Evolutionary conservation across 1,140 invertebrate genomes (phyloP).

Genomic region (Drosophila pallidifrons): DNA sequence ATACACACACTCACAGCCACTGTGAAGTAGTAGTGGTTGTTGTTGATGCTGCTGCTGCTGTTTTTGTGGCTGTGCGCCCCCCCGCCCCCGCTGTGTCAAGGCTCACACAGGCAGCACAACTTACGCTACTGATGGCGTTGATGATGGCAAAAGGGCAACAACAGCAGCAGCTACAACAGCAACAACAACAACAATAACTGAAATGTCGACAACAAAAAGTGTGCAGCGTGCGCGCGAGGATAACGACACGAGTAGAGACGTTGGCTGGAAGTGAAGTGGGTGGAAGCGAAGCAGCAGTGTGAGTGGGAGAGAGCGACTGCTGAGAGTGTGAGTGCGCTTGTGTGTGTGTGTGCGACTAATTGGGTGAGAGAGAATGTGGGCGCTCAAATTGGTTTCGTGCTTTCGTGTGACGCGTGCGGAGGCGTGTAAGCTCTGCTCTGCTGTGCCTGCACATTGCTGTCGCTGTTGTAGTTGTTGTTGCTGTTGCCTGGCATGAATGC

Average conservation of each 20-base stretch:
- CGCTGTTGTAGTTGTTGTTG: slow-evolving; percentile 39
- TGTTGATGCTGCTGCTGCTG: slow-evolving; percentile 69
- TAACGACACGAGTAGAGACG: slow-evolving; percentile 72
- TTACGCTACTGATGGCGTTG: slow-evolving; percentile 82
- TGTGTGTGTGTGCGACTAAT: slow-evolving; percentile 74
- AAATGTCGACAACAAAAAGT: slow-evolving; percentile 53
- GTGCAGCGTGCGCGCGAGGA: slow-evolving; percentile 80
- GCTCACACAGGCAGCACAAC: slow-evolving; percentile 65
- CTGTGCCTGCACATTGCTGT: slow-evolving; percentile 33
- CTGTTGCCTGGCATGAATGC: slow-evolving; percentile 70
- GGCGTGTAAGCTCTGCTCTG: slow-evolving; percentile 72
- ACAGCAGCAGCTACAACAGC: slow-evolving; percentile 42
- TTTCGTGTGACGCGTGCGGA: slow-evolving; percentile 82
- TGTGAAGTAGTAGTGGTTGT: slow-evolving; percentile 47
- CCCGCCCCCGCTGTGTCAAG: slow-evolving; percentile 51
- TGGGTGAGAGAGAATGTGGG: slow-evolving; percentile 83
- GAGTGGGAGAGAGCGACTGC: slow-evolving; percentile 8
- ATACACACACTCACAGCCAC: not conserved
- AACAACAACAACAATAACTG: slow-evolving; percentile 19
- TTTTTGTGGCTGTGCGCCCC: slow-evolving; percentile 71
- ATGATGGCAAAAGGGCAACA: slow-evolving; percentile 80
- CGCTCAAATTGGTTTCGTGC: slow-evolving; percentile 83
- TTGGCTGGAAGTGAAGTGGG: slow-evolving; percentile 43
- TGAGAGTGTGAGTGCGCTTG: slow-evolving; percentile 11
- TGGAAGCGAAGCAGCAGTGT: slow-evolving; percentile 2